phyloP scores from a whole-genome alignment of 2,797 vertebrate genomes.

The Myotis pilosus region DNA sequence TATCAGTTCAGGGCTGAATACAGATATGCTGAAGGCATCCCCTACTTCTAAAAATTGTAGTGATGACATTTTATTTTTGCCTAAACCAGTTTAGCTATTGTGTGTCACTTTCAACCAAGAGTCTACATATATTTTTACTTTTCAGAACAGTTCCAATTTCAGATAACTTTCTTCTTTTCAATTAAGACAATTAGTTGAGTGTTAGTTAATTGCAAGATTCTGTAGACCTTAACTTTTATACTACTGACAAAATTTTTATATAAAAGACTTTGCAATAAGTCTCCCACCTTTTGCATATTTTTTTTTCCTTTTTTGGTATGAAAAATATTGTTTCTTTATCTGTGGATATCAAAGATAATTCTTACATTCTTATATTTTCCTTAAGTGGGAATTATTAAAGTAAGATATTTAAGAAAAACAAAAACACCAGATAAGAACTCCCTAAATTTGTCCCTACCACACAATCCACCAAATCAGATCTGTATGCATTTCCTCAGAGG shows the following conservation, averaged over 20 bases:
- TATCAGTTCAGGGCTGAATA: background rate
- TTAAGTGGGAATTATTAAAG: background rate
- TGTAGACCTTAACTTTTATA: background rate
- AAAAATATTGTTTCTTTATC: background rate
- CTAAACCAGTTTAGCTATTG: background rate
- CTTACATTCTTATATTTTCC: background rate
- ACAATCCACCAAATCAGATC: too few species aligned
- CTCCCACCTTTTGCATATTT: background rate
- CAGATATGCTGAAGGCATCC: background rate
- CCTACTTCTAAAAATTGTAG: background rate
- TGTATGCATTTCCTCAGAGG: too few species aligned
- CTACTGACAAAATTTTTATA: background rate
- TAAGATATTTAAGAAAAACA: background rate
- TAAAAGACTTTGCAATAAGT: background rate
- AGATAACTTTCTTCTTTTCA: background rate
- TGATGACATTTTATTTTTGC: background rate
- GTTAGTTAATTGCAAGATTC: background rate
- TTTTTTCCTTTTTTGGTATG: background rate
- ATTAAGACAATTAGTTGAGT: background rate
- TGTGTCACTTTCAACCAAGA: slow-evolving; percentile 1
- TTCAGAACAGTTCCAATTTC: background rate
- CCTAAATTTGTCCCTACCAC: background rate
- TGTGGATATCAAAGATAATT: background rate
- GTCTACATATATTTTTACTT: background rate
- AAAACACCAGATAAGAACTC: background rate